Evolutionary conservation across 1,140 invertebrate species (phyloP).

Genomic region (Drosophila navojoa): DNA sequence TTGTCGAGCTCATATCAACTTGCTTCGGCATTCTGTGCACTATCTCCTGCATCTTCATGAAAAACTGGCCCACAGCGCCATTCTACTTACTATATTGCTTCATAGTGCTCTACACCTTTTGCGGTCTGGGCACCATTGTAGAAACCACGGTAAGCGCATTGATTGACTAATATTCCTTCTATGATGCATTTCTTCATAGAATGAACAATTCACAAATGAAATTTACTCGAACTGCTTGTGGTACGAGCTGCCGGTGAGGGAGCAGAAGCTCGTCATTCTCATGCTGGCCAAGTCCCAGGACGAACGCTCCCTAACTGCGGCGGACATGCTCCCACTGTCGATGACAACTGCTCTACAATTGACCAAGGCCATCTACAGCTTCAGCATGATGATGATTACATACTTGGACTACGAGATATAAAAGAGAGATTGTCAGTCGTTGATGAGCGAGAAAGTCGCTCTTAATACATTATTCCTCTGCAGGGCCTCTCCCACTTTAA

Average conservation of each 20-base stretch:
- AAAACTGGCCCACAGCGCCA: conserved; percentile 58
- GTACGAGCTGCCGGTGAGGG: conserved; percentile 56
- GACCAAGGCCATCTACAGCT: conserved; percentile 69
- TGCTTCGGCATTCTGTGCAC: conserved; percentile 54
- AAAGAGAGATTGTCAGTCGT: neutral
- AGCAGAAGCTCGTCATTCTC: conserved; percentile 56
- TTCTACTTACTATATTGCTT: conserved; percentile 47
- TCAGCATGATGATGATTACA: conserved; percentile 65
- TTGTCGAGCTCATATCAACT: conserved; percentile 47
- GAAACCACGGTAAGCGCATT: conserved; percentile 44
- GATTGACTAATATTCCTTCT: neutral
- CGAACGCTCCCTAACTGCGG: conserved; percentile 49
- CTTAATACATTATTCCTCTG: no score
- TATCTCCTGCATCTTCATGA: conserved; percentile 60
- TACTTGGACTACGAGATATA: conserved; percentile 50
- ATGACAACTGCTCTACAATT: conserved; percentile 64
- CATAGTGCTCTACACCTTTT: conserved; percentile 52
- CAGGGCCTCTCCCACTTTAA: no score
- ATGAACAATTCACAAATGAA: conserved; percentile 36
- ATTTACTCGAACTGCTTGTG: conserved; percentile 62
- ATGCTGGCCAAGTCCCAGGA: conserved; percentile 68
- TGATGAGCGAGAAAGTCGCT: no score
- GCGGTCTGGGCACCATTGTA: conserved; percentile 59
- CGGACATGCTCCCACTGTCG: conserved; percentile 56
- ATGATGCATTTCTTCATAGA: conserved; percentile 26